A percentile compares a stretch with the other conserved stretches of the same genome.
Evolutionary conservation across 2,888 invertebrate genomes (phyloP).

Genomic region (Gymnoscelis rufifasciata): DNA sequence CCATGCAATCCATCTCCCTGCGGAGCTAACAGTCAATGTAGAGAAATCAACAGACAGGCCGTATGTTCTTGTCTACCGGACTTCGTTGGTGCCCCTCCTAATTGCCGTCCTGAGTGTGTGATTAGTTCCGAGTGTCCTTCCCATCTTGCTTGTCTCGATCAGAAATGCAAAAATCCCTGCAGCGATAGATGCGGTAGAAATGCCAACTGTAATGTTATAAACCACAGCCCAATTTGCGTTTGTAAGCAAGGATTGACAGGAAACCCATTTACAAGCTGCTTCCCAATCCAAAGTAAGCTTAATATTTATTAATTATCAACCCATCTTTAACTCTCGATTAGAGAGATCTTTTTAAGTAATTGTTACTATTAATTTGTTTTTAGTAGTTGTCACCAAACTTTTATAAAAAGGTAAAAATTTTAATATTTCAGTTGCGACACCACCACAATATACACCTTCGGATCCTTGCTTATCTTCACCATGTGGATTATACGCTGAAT

Average conservation of each 20-base stretch:
- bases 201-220: conserved; percentile 81
- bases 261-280: conserved; percentile 87
- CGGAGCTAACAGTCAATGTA: conserved; percentile 88
- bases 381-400: not conserved
- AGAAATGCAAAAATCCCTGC: conserved; percentile 85
- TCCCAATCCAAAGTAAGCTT: conserved; percentile 73
- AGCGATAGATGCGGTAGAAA: conserved; percentile 80
- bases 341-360: no score
- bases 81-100: conserved; percentile 84
- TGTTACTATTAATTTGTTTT: not conserved
- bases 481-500: conserved; percentile 82
- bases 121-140: conserved; percentile 83
- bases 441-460: conserved; percentile 39
- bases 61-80: conserved; percentile 83
- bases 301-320: no score
- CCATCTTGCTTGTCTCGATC: conserved; percentile 83
- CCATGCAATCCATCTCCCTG: conserved; percentile 81
- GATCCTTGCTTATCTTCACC: conserved; percentile 85
- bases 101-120: conserved; percentile 85
- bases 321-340: no score
- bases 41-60: conserved; percentile 83
- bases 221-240: conserved; percentile 86
- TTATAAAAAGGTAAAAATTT: not conserved
- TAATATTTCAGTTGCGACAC: conserved; percentile 46
- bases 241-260: conserved; percentile 85